A percentile compares a stretch with the other conserved stretches of the same genome.
Conservation (phyloP, 2,888 invertebrate genomes). For the Mesoligia furuncula region DNA sequence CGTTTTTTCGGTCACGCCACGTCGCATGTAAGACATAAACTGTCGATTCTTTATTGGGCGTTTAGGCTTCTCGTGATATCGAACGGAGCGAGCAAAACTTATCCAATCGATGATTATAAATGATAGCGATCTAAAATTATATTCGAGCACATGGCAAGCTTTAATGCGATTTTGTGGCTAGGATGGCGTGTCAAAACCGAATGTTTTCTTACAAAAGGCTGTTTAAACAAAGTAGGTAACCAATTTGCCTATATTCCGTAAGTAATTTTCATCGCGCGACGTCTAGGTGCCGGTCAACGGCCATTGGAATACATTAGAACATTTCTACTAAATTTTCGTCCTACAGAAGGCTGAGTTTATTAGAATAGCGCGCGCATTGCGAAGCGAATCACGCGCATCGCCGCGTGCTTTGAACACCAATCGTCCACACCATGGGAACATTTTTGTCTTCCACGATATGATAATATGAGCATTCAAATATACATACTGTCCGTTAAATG, state of each 20-base stretch:
- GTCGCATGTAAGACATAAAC: constrained; percentile 87
- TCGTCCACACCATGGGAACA: constrained; percentile 89
- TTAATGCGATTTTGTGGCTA: constrained; percentile 60
- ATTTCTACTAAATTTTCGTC: constrained; percentile 91
- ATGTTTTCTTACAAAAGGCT: constrained; percentile 58
- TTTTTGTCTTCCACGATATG: constrained; percentile 91
- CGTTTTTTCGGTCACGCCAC: constrained; percentile 89
- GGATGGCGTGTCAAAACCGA: constrained; percentile 64
- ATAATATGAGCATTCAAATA: constrained; percentile 91
- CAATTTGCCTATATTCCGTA: constrained; percentile 74
- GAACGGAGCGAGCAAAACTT: constrained; percentile 78
- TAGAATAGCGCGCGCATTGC: constrained; percentile 88
- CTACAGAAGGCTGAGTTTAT: constrained; percentile 90
- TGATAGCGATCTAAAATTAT: constrained; percentile 80
- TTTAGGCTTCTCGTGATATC: constrained; percentile 81
- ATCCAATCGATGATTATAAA: constrained; percentile 76
- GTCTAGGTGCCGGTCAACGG: constrained; percentile 86
- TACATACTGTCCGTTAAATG: constrained; percentile 91
- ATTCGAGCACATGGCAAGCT: constrained; percentile 77
- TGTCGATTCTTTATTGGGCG: constrained; percentile 86
- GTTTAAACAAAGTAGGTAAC: constrained; percentile 62
- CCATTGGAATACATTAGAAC: constrained; percentile 89
- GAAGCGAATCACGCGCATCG: constrained; percentile 85
- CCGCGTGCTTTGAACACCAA: constrained; percentile 87
- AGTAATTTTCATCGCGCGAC: constrained; percentile 69